Conservation (phyloP, 2,113 vertebrate genomes). For the Eudyptes chrysolophus region DNA sequence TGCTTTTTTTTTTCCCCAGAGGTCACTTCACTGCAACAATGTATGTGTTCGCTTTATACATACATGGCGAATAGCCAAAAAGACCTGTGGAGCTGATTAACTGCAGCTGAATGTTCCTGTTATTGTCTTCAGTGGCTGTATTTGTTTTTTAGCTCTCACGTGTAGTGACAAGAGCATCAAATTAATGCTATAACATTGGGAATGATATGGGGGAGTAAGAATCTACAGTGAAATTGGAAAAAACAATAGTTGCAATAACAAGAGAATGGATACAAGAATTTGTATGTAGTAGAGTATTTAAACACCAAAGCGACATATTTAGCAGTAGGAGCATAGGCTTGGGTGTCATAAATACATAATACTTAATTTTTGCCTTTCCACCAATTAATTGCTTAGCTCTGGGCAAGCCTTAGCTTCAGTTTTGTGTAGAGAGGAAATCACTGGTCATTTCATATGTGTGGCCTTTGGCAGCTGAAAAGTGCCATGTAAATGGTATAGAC, state of each 20-base stretch:
- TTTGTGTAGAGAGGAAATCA: neutral
- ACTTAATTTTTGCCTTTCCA: neutral
- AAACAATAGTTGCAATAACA: neutral
- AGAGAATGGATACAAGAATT: neutral
- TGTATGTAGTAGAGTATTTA: neutral
- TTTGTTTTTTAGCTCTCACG: neutral
- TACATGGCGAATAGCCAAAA: neutral
- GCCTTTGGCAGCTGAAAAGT: neutral
- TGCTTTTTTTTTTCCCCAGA: neutral
- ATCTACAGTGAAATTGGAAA: neutral
- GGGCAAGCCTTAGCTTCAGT: neutral
- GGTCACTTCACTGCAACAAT: neutral
- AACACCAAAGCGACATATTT: neutral
- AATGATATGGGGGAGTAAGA: neutral
- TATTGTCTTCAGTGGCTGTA: neutral
- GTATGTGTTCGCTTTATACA: neutral
- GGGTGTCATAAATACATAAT: neutral
- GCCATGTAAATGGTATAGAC: neutral
- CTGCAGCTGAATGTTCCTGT: neutral
- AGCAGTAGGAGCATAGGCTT: neutral
- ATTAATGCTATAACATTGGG: neutral
- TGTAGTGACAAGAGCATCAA: neutral
- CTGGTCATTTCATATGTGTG: accelerated
- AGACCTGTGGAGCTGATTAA: neutral
- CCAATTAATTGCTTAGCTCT: neutral